phyloP scores from a whole-genome alignment of 2,888 invertebrate species.

The Danaus chrysippus region DNA sequence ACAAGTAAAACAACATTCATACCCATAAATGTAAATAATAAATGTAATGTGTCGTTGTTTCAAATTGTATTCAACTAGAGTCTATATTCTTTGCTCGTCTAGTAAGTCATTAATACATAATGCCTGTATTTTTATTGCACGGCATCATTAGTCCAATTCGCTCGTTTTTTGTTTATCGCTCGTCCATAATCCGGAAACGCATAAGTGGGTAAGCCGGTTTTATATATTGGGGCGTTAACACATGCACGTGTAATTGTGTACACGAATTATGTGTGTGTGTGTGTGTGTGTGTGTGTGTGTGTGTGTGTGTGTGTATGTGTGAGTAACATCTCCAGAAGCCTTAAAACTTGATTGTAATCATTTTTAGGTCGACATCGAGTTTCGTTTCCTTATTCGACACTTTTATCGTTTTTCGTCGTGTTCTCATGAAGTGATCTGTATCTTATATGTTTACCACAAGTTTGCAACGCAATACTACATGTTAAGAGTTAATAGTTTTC shows the following conservation, averaged over 20 bases:
- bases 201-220: not conserved
- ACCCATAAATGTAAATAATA: too few species aligned
- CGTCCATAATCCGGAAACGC: too few species aligned
- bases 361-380: not conserved
- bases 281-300: not conserved
- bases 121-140: too few species aligned
- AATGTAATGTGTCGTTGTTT: too few species aligned
- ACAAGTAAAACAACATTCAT: too few species aligned
- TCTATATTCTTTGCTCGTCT: too few species aligned
- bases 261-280: not conserved
- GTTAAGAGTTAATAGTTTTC: too few species aligned
- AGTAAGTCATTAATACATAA: too few species aligned
- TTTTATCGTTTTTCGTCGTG: not conserved
- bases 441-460: not conserved
- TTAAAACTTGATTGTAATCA: conserved; percentile 3
- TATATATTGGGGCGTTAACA: not conserved
- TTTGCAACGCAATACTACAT: conserved; percentile 15
- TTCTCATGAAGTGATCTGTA: too few species aligned
- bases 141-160: too few species aligned
- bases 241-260: not conserved
- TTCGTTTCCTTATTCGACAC: not conserved
- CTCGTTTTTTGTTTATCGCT: too few species aligned
- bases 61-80: too few species aligned
- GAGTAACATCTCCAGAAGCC: conserved; percentile 2
- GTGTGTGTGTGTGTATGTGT: not conserved